Percentiles rank a stretch among this genome's conserved stretches.
These are phyloP conservation scores for Phaedon cochleariae DNA, from an alignment of 2,888 invertebrate genomes.

Conservation along the genomic window DNA sequence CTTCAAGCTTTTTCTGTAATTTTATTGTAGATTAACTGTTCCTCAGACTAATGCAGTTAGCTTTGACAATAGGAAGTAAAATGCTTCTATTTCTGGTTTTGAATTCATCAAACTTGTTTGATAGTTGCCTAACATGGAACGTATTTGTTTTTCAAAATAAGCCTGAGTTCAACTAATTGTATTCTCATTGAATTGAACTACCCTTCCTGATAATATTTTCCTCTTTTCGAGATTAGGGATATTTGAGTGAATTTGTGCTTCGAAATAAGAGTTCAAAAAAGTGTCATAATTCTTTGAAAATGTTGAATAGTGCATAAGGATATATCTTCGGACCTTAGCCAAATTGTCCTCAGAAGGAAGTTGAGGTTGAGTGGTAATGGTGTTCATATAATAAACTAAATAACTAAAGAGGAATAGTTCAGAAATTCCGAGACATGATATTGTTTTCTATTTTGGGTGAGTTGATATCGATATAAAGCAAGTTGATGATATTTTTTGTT, in stretches of 20 bases:
- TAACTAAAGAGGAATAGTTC: neutral
- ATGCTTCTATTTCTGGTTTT: too few species aligned
- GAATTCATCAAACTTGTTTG: too few species aligned
- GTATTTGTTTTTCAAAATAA: too few species aligned
- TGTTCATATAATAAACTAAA: constrained; percentile 1
- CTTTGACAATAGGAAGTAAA: too few species aligned
- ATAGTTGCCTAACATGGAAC: too few species aligned
- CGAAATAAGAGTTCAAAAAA: neutral
- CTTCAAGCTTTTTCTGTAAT: too few species aligned
- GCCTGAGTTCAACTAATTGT: neutral
- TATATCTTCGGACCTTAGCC: neutral
- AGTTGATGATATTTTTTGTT: neutral
- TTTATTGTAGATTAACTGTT: too few species aligned
- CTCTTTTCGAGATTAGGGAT: neutral
- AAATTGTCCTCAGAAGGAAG: neutral
- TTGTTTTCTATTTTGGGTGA: neutral
- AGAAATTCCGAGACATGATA: neutral
- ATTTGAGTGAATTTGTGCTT: neutral
- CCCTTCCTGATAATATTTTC: neutral
- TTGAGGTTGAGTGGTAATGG: constrained; percentile 1
- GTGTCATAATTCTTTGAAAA: neutral
- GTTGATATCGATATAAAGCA: neutral
- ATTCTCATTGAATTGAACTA: neutral
- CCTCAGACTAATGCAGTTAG: too few species aligned
- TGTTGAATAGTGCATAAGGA: constrained; percentile 2